Base-by-base conservation (phyloP, 35 echinoderm and acorn worm genomes). In the Ophiothrix spiculata region DNA sequence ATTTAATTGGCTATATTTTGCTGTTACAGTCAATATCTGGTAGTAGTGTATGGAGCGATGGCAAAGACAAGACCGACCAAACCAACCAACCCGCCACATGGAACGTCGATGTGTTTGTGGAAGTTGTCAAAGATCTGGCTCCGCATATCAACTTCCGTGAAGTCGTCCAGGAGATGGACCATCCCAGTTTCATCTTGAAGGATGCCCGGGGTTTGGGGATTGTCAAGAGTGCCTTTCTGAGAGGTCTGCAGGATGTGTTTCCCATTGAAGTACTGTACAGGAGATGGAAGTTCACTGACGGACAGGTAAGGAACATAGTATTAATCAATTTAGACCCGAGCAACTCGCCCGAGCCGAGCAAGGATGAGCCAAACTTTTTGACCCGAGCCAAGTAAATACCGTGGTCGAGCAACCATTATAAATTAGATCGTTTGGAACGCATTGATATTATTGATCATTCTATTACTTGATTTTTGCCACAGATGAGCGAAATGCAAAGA, bases 91-190 rank as follows among this genome's bases (percentile, higher is more conserved):
- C 56, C 3, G 76, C 73, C 38, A 88, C 95, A 0, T 97, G 95
- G 95, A 93, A 97, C 54, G 88, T 93, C 1, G 91, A 93, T 36
- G 82, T 88, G 39, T 97, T 97, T 74, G 88, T 97, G 1, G 91
- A 97, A 35, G 91, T 91, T 17, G 83, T 97, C 19, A 87, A 80
- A 16, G 95, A 97, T 45, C 60, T 90, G 29, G 91, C 95, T 25
- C 91, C 95, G 35, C 95, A 93, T 36, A 86, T 97, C 75, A 93
- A 97, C 85, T 97, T 93, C 80, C 81, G 85, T 31, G 95, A 93
- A 69, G 95, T 97, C 16, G 79, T 92, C 74, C 78, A 86, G 37
- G 95, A 91, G 77, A 75, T 97, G 76, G 95, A 97, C 64, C 86
- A 97, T 75, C 91, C 74, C 10, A 88, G 87, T 0, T 97, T 97